These are phyloP conservation scores for Falco rusticolus DNA, from an alignment of 2,797 vertebrate genomes.

Conservation along the genomic window DNA sequence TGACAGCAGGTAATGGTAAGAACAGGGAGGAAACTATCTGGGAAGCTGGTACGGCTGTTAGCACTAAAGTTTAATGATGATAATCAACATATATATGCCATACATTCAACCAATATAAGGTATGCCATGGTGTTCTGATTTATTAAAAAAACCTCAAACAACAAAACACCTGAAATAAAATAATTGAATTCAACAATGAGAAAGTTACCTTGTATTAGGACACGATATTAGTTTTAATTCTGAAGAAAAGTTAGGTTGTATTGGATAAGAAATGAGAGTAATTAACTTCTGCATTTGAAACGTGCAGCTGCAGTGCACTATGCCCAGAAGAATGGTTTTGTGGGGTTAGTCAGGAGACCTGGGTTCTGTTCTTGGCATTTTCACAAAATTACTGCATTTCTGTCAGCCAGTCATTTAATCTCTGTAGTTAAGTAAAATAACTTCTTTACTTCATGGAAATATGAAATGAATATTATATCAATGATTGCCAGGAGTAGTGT, in stretches of 20 bases:
- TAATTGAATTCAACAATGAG: background rate
- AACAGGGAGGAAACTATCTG: background rate
- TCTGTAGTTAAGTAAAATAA: background rate
- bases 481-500: background rate
- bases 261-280: background rate
- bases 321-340: background rate
- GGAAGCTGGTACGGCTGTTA: background rate
- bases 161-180: background rate
- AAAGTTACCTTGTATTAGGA: background rate
- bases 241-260: background rate
- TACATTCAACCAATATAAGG: background rate
- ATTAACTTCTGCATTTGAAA: background rate
- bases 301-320: background rate
- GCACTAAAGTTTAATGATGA: background rate
- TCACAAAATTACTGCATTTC: background rate
- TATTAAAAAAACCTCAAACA: background rate
- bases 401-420: background rate
- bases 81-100: background rate
- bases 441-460: background rate
- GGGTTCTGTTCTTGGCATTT: background rate
- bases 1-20: background rate
- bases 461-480: slow-evolving; percentile 11
- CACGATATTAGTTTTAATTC: background rate
- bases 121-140: background rate
- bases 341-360: background rate